Base-by-base conservation (phyloP, 2,113 vertebrate species). In the Macquaria ambigua region DNA sequence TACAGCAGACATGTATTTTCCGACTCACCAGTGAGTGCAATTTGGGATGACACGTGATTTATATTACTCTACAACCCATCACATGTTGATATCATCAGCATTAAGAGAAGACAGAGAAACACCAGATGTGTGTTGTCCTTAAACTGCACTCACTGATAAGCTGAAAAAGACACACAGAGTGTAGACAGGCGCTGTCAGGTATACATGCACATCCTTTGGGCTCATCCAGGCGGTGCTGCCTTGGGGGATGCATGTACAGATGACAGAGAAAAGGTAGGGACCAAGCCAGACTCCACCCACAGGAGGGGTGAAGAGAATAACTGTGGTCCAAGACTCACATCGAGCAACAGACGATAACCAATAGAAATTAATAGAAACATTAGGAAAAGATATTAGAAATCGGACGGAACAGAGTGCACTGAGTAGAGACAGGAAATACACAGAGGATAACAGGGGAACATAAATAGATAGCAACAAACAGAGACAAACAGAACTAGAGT, bases 61-160 rank as follows among this genome's bases (percentile, higher is more conserved):
- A 77, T 80, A n/a, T 25, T 25, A 66, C 37, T 77, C 61, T 48
- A 20, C 62, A 58, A 50, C 64, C 66, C 31, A 52, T 74, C 71
- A 63, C 69, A 56, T 68, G 68, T 52, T 88, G 77, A 87, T 77
- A 77, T 87, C 31, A 77, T 91, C 84, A 39, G 77, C 25, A 76
- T 88, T 87, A 63, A 74, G 58, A 59, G 43, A 61, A 48, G 46
- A 64, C 68, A 68, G 59, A 78, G 61, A 31, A 69, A 25, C 62
- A 77, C 23, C 39, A 77, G 9, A 48, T 70, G 72, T 10, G 4
- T 41, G 53, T 79, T 79, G 66, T 78, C 81, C 74, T 67, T 68
- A 77, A 91, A 89, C 74, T 86, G 86, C 87, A 92, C 87, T 87
- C 75, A 82, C 87, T 90, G 89, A 91, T 89, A 83, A 81, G 90